Conservation (phyloP, 2,888 invertebrate species). For the Sminthurides aquaticus region DNA sequence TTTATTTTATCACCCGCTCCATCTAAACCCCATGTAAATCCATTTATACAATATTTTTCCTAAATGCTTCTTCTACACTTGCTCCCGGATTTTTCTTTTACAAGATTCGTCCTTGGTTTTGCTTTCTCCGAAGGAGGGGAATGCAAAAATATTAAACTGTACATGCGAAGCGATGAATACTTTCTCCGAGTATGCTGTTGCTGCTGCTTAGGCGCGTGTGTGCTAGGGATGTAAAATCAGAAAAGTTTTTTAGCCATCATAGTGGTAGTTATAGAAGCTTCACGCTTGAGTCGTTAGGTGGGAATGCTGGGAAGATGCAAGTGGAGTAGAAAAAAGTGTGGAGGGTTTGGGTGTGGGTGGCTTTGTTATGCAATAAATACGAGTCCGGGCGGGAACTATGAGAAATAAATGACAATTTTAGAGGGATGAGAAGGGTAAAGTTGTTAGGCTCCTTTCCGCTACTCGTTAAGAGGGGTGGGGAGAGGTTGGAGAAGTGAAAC, state of each 20-base stretch:
- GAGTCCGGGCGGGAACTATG: slow-evolving; percentile 15
- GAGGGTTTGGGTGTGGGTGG: too few species aligned
- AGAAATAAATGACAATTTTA: slow-evolving; percentile 24
- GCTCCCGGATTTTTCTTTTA: too few species aligned
- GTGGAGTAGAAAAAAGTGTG: too few species aligned
- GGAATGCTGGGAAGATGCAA: slow-evolving; percentile 4
- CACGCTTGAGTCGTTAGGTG: not conserved
- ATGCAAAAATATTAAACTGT: too few species aligned
- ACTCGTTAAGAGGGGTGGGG: not conserved
- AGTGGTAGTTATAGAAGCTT: not conserved
- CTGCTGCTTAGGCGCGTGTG: too few species aligned
- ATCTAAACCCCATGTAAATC: slow-evolving; percentile 22
- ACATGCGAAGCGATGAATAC: too few species aligned
- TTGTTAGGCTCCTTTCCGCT: slow-evolving; percentile 9
- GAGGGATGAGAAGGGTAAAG: slow-evolving; percentile 23
- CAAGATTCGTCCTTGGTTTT: too few species aligned
- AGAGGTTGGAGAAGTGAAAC: slow-evolving; percentile 2
- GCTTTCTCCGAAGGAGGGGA: too few species aligned
- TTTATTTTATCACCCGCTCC: slow-evolving; percentile 34
- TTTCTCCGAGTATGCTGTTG: too few species aligned
- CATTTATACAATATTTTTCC: slow-evolving; percentile 24
- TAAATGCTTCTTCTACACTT: not conserved
- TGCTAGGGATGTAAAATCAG: not conserved
- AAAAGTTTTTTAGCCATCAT: not conserved
- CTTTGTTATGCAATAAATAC: not conserved